Evolutionary conservation across 2,888 invertebrate species (phyloP), one percentile per base, ranked within the genome.

Genomic region (Pediacus dermestoides): DNA sequence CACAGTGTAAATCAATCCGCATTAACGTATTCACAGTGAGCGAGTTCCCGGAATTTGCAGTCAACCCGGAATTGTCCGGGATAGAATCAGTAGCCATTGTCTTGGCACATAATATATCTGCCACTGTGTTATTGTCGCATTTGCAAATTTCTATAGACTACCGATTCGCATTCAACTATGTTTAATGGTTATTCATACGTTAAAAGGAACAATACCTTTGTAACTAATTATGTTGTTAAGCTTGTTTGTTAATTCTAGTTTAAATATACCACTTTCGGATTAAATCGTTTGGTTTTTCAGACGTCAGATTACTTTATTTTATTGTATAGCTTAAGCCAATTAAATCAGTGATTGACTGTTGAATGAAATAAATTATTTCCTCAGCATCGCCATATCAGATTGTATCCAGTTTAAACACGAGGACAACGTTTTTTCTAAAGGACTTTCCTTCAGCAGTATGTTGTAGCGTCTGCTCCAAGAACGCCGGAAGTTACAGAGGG

Each of bases 1-100:
- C 61, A 58, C 61, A 60, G 57, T 58, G 63, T 66, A 65, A 66
- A 66, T 65, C 66, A 67, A 65, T 66, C 66, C 62, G 60, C 58
- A 61, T 67, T 67, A 64, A 61, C 58, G 59, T 59, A 60, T 66
- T 65, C 60, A 63, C 60, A 60, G 63, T 53, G 60, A 59, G 57
- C 58, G 59, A 47, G 38, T 58, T 54, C 52, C 58, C 56, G 66
- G 66, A 63, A 66, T 65, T 63, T 58, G 48, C 55, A 58, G 53
- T 55, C 54, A 52, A 52, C 53, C 55, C 47, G 55, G 53, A 57
- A 55, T 55, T 49, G 58, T 57, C 52, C 55, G 53, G 60, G 54
- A 60, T 56, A 43, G 53, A 55, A 56, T 59, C 55, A 47, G 53
- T 46, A 48, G 48, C 53, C 50, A 57, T 60, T 60, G 60, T 60